These are phyloP conservation scores for Tetrax tetrax DNA, from an alignment of 2,113 vertebrate genomes.

Conservation along the genomic window DNA sequence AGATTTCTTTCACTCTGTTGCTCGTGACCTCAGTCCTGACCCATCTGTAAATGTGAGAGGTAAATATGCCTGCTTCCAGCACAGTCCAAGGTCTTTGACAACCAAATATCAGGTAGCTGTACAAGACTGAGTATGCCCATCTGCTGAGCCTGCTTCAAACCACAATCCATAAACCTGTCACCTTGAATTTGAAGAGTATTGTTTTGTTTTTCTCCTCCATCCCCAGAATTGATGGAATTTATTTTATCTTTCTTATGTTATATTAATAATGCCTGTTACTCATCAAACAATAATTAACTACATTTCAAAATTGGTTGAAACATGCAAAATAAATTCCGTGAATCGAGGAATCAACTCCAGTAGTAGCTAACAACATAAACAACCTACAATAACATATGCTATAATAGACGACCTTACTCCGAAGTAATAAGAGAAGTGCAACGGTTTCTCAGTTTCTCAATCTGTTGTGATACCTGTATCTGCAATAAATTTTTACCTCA, in stretches of 20 bases:
- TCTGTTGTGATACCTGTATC: neutral
- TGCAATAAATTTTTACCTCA: neutral
- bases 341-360: neutral
- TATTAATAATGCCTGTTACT: neutral
- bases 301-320: neutral
- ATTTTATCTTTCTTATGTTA: neutral
- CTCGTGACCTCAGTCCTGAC: conserved; percentile 39
- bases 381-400: neutral
- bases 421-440: neutral
- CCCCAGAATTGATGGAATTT: neutral
- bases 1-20: conserved; percentile 12
- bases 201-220: neutral
- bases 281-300: neutral
- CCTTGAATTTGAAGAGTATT: neutral
- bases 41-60: neutral
- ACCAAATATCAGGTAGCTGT: neutral
- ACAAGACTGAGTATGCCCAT: neutral
- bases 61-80: conserved; percentile 36
- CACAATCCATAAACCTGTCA: neutral
- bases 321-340: neutral
- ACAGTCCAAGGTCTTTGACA: neutral
- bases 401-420: neutral
- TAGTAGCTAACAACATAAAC: neutral
- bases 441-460: neutral
- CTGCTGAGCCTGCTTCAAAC: neutral